Conservation (phyloP, 2,113 vertebrate species). For the Caracal caracal region DNA sequence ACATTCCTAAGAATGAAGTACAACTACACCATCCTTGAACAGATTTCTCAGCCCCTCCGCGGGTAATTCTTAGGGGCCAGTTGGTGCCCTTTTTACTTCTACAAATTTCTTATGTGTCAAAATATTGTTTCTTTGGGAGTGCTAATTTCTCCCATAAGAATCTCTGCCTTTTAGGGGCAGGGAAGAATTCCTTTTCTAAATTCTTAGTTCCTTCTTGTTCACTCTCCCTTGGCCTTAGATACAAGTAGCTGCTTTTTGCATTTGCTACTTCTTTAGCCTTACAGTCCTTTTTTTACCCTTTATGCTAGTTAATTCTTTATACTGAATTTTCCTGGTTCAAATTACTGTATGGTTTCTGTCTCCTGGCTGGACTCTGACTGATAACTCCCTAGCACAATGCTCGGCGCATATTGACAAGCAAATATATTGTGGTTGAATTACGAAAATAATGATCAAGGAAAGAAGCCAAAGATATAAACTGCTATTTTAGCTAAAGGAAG, state of each 20-base stretch:
- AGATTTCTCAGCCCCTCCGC: not conserved
- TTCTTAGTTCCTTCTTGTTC: not conserved
- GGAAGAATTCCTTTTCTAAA: not conserved
- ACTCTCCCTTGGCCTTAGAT: not conserved
- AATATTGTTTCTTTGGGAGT: not conserved
- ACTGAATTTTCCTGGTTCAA: not conserved
- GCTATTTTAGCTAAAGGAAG: not conserved
- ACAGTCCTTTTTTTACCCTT: not conserved
- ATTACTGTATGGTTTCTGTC: not conserved
- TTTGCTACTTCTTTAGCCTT: not conserved
- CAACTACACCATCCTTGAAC: not conserved
- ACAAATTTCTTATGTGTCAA: not conserved
- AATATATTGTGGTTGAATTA: not conserved
- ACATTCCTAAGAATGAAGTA: not conserved
- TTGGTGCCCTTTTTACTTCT: not conserved
- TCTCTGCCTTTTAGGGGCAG: not conserved
- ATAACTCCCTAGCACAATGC: not conserved
- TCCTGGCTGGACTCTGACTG: not conserved
- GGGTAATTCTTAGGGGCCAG: not conserved
- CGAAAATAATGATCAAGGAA: not conserved
- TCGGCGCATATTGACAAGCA: not conserved
- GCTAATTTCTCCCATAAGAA: not conserved
- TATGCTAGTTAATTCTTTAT: not conserved
- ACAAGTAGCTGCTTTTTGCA: not conserved
- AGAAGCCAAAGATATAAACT: not conserved